Evolutionary conservation across 1,140 invertebrate species (phyloP).

Genomic region (Acromyrmex echinatior): DNA sequence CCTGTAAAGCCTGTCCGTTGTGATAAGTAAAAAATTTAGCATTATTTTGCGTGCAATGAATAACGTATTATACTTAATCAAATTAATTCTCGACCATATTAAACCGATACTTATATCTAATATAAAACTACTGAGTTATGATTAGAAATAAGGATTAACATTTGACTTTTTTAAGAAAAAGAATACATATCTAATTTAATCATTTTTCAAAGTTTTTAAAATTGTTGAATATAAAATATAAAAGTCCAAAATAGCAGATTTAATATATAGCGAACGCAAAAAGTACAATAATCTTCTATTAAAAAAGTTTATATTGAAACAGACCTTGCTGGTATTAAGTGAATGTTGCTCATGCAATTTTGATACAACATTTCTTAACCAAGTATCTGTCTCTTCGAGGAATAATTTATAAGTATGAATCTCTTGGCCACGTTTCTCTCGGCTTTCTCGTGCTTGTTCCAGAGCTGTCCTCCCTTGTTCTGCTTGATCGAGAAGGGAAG

Average conservation of each 20-base stretch:
- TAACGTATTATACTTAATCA: background rate
- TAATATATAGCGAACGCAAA: background rate
- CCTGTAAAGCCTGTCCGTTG: slow-evolving; percentile 79
- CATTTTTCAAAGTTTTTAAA: background rate
- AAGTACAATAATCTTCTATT: background rate
- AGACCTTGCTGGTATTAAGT: slow-evolving; percentile 60
- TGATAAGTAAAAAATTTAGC: slow-evolving; percentile 3
- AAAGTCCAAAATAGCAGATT: background rate
- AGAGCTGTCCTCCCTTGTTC: slow-evolving; percentile 88
- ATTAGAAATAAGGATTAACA: background rate
- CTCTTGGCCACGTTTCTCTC: slow-evolving; percentile 88
- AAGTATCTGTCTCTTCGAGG: slow-evolving; percentile 89
- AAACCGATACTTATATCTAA: background rate
- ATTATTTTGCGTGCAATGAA: background rate
- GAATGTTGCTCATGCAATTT: slow-evolving; percentile 73
- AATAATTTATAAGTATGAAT: slow-evolving; percentile 88
- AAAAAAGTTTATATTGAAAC: slow-evolving; percentile 17
- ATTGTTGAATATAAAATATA: background rate
- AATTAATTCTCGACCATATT: background rate
- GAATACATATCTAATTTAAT: background rate
- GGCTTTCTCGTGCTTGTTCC: slow-evolving; percentile 87
- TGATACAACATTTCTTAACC: slow-evolving; percentile 85
- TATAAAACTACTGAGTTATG: background rate
- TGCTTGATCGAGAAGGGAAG: slow-evolving; percentile 88
- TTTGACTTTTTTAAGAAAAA: background rate